A percentile compares a stretch with the other conserved stretches of the same genome.
Conservation (phyloP, 2,797 vertebrate genomes). For the Platyrinchus mystaceus region DNA sequence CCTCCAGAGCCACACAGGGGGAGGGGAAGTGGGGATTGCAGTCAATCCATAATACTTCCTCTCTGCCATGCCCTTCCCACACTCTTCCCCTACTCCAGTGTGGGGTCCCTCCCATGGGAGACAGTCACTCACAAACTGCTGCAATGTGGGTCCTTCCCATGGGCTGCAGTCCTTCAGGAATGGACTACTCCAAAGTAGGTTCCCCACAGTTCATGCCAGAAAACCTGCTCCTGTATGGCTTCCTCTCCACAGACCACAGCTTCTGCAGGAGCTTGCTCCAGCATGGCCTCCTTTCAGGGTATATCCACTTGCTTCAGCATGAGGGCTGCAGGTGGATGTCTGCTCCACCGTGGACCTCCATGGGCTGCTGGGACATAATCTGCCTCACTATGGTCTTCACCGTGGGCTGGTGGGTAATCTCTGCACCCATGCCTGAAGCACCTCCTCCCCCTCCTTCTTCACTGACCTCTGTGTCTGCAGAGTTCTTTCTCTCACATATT, state of each 20-base stretch:
- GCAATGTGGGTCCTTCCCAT: accelerated
- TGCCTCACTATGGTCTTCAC: not conserved
- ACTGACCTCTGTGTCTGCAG: not conserved
- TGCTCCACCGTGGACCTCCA: not conserved
- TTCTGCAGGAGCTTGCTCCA: not conserved
- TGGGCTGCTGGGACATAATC: not conserved
- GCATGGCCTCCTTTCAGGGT: not conserved
- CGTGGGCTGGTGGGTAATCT: not conserved
- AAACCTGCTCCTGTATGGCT: not conserved
- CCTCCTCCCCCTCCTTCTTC: not conserved
- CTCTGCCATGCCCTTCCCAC: not conserved
- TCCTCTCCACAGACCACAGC: not conserved
- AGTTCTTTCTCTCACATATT: not conserved
- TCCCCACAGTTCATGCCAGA: not conserved
- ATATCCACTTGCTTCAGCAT: not conserved
- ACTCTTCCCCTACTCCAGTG: accelerated
- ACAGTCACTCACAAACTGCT: not conserved
- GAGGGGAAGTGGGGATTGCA: accelerated
- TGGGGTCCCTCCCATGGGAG: accelerated
- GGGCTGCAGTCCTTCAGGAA: not conserved
- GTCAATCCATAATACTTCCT: not conserved
- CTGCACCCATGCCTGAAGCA: not conserved
- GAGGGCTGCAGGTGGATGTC: not conserved
- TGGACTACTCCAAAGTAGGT: accelerated
- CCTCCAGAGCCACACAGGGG: accelerated